These are phyloP conservation scores for Platygyra sinensis DNA, from an alignment of 64 coral and sea anemone genomes.

Conservation along the genomic window DNA sequence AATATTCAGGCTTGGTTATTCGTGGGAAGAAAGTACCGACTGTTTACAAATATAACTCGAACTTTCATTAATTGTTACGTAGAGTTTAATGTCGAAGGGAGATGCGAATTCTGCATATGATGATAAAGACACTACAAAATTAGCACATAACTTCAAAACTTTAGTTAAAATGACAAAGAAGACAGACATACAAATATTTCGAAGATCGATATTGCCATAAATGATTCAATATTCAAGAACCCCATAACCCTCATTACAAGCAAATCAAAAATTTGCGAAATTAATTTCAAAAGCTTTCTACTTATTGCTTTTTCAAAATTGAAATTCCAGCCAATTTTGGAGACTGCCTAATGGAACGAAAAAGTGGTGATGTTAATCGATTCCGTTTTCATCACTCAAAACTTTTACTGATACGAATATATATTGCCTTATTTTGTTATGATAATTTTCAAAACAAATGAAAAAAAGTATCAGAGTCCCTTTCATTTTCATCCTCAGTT, in stretches of 20 bases:
- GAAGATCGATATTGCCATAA: background rate
- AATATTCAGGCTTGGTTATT: background rate
- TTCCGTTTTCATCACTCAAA: background rate
- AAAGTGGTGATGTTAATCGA: background rate
- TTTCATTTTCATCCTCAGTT: no score
- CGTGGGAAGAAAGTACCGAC: background rate
- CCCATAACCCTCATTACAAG: no score
- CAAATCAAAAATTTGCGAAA: no score
- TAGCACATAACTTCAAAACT: no score
- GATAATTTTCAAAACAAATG: constrained; percentile 6
- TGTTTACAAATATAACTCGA: background rate
- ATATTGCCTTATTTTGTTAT: constrained; percentile 5
- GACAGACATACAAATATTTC: background rate
- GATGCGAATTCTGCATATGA: no score
- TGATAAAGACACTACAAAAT: no score
- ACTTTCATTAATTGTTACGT: no score
- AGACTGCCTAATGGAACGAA: background rate
- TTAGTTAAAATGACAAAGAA: no score
- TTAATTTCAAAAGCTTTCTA: background rate
- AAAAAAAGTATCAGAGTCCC: background rate
- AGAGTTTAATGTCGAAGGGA: no score
- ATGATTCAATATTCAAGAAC: background rate
- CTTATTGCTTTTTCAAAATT: background rate
- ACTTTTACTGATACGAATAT: background rate
- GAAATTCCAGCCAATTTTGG: background rate